Evolutionary conservation across 2,797 vertebrate genomes (phyloP), one percentile per base, ranked within the genome.

Genomic region (Eulemur albifrons): DNA sequence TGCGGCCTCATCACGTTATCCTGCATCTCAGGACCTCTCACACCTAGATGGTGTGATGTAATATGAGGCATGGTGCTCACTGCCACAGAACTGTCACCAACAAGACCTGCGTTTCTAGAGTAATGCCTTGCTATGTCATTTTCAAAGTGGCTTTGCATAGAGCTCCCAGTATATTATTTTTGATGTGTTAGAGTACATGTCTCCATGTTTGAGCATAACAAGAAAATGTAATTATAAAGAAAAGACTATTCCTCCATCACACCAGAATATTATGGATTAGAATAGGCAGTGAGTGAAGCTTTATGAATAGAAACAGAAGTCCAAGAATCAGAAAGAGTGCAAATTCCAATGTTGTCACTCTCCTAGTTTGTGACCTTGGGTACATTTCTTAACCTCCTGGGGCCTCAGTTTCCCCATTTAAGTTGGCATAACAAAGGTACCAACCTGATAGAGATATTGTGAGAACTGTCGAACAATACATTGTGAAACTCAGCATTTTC

Each of bases 131-230:
- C 82, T 81, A 63, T 4, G 2, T 93, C 86, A 69, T 90, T 88
- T 92, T 43, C 7, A 0, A 54, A 61, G 18, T 15, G 48, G n/a
- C 82, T 96, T 82, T 10, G 30, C 14, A 0, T 23, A 72, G 77
- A 12, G 20, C 73, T 63, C 35, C 13, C 9, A n/a, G 11, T 15
- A 67, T 67, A 50, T 89, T 90, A 65, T 79, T 92, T 95, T 81
- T 75, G 35, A 84, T 89, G 75, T 89, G 65, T 96, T 85, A 86
- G 38, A 94, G 54, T 61, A 1, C 40, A 6, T 52, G 35, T 89
- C 73, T 95, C 20, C 35, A 25, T 80, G 69, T 52, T 87, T 67
- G 45, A 65, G 14, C 54, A 72, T 72, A 91, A 96, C 90, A 93
- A 77, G 72, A 20, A 93, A 83, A 79, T 57, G 79, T 59, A 67